Base-by-base conservation (phyloP, 2,113 vertebrate species). In the Empidonax traillii region DNA sequence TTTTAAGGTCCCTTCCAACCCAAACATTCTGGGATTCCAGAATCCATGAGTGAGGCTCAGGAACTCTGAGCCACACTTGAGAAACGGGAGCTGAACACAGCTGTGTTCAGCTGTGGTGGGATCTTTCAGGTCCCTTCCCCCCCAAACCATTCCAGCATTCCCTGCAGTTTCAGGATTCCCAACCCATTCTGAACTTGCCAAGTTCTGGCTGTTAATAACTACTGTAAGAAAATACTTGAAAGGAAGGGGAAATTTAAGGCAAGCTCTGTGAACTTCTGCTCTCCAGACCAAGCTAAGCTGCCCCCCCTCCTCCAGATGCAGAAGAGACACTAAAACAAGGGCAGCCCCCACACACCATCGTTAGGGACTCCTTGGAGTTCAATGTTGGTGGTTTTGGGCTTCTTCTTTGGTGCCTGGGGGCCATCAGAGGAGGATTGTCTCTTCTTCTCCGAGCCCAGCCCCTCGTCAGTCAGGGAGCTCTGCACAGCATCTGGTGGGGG, bases 341-440 rank as follows among this genome's bases (percentile, higher is more conserved):
- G 22, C 31, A 58, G 78, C 23, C 62, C 7, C 68, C 46, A 91
- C 98, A 82, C 90, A 99, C 99, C 99, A 19, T 99, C 99, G 39
- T 98, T 99, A 37, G 99, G 99, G 22, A 99, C 99, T 97, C 99
- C 99, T 98, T 99, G 99, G 35, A 99, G 98, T 74, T 99, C 99
- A 19, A 99, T 99, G 91, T 98, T 99, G 97, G 99, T 99, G 53
- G 99, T 99, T 95, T 99, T 99, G 87, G 99, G 99, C 94, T 99
- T 99, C 98, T 99, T 99, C 98, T 99, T 99, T 76, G 99, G 98
- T 8, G 98, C 98, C 47, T 98, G 99, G 66, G 97, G 96, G 55
- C 99, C 99, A 39, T 99, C 99, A 3, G 98, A 98, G 10, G 98
- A 98, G 7, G 98, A 98, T 84, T 98, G 99, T 13, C 99, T 98